phyloP scores from a whole-genome alignment of 1,140 invertebrate genomes.

The Coptotermes formosanus region DNA sequence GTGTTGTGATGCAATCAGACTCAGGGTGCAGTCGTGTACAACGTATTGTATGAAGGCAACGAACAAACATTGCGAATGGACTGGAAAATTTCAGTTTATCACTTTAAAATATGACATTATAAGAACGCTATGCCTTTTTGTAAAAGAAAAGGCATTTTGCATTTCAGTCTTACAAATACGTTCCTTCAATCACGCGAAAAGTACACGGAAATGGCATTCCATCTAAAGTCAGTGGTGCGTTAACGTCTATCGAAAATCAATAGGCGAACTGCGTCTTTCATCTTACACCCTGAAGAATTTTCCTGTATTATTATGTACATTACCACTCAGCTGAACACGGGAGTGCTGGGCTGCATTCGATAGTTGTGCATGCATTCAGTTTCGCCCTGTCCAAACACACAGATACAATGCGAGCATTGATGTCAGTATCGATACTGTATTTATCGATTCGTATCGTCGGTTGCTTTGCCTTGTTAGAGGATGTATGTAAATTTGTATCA shows the following conservation, averaged over 20 bases:
- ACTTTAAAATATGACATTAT: neutral
- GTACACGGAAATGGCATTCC: neutral
- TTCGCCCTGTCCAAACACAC: neutral
- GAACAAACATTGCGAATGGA: too few species aligned
- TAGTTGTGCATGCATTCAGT: neutral
- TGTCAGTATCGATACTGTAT: too few species aligned
- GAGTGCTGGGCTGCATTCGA: too few species aligned
- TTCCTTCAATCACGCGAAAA: neutral
- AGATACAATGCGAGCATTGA: neutral
- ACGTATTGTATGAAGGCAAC: too few species aligned
- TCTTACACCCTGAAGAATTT: neutral
- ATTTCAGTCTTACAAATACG: neutral
- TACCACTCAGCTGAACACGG: neutral
- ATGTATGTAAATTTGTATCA: too few species aligned
- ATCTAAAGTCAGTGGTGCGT: neutral
- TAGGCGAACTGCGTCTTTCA: neutral
- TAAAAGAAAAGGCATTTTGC: neutral
- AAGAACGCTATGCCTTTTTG: neutral
- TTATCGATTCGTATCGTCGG: too few species aligned
- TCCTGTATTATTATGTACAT: neutral
- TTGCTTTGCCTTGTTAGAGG: too few species aligned
- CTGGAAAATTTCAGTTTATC: too few species aligned
- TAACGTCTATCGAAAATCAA: neutral
- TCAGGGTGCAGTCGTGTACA: too few species aligned
- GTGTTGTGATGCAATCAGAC: too few species aligned